A percentile compares a stretch with the other conserved stretches of the same genome.
Evolutionary conservation across 2,888 invertebrate species (phyloP).

Genomic region (Drosophila cognata): DNA sequence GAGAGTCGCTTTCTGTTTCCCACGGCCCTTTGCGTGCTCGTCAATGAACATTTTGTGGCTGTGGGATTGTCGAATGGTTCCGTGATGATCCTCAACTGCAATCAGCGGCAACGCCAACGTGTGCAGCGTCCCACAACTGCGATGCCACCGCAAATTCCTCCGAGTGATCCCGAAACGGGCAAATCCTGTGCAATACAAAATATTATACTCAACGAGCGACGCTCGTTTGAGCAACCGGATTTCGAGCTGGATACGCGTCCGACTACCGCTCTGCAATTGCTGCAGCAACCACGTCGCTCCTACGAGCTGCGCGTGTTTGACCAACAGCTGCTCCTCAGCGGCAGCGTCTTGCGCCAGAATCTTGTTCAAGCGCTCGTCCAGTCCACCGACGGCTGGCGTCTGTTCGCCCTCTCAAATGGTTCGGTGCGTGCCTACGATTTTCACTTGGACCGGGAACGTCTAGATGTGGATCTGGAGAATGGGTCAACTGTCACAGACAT

Average conservation of each 20-base stretch:
- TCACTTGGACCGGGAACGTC: slow-evolving; percentile 74
- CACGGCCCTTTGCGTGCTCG: slow-evolving; percentile 80
- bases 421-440: slow-evolving; percentile 81
- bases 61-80: slow-evolving; percentile 84
- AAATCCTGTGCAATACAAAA: slow-evolving; percentile 85
- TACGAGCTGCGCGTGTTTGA: slow-evolving; percentile 81
- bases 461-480: slow-evolving; percentile 6
- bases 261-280: slow-evolving; percentile 71
- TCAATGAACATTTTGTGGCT: slow-evolving; percentile 80
- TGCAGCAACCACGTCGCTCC: slow-evolving; percentile 74
- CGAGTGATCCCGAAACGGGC: slow-evolving; percentile 64
- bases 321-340: slow-evolving; percentile 81
- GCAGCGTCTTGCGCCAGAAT: slow-evolving; percentile 80
- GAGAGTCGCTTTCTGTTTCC: slow-evolving; percentile 83
- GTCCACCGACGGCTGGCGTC: slow-evolving; percentile 81
- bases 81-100: slow-evolving; percentile 82
- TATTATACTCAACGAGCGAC: slow-evolving; percentile 83
- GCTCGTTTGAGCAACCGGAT: slow-evolving; percentile 55
- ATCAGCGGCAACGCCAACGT: slow-evolving; percentile 58
- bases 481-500: slow-evolving; percentile 59
- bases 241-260: slow-evolving; percentile 64
- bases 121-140: slow-evolving; percentile 47
- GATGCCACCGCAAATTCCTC: slow-evolving; percentile 19
- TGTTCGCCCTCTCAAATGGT: slow-evolving; percentile 82
- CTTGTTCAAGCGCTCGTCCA: slow-evolving; percentile 80